Evolutionary conservation across 2,113 vertebrate genomes (phyloP).

Genomic region (Albula glossodonta): DNA sequence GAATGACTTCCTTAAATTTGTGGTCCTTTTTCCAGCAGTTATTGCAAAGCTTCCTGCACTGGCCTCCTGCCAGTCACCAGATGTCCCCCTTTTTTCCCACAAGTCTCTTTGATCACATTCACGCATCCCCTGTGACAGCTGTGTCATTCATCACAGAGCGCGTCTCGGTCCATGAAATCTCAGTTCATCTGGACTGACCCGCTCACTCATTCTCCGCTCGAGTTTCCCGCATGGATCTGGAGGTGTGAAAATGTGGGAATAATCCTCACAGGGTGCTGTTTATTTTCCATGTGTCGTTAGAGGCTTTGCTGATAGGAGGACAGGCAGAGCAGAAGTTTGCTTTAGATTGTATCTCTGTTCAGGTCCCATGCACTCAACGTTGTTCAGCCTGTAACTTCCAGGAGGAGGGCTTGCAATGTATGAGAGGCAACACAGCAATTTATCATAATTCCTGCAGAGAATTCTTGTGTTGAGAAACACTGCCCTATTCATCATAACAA

Average conservation of each 20-base stretch:
- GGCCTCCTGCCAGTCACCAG: constrained; percentile 2
- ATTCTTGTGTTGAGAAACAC: not conserved
- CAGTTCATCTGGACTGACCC: not conserved
- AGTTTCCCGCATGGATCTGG: not conserved
- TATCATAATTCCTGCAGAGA: not conserved
- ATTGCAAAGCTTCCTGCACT: not conserved
- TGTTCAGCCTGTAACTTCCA: not conserved
- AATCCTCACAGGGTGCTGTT: not conserved
- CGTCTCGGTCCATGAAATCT: not conserved
- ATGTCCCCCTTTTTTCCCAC: not conserved
- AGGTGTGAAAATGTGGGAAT: not conserved
- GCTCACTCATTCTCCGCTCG: not conserved
- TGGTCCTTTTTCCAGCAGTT: not conserved
- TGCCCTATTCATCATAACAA: not conserved
- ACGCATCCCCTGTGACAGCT: not conserved
- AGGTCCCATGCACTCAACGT: not conserved
- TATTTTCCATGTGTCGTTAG: not conserved
- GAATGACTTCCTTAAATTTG: not conserved
- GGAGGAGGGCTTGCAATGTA: not conserved
- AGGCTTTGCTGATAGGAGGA: not conserved
- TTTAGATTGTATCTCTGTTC: not conserved
- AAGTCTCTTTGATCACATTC: not conserved
- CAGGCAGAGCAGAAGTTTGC: not conserved
- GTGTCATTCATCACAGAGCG: not conserved
- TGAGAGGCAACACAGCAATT: not conserved